Conservation (phyloP, 2,888 invertebrate genomes). For the Eristalis pertinax region DNA sequence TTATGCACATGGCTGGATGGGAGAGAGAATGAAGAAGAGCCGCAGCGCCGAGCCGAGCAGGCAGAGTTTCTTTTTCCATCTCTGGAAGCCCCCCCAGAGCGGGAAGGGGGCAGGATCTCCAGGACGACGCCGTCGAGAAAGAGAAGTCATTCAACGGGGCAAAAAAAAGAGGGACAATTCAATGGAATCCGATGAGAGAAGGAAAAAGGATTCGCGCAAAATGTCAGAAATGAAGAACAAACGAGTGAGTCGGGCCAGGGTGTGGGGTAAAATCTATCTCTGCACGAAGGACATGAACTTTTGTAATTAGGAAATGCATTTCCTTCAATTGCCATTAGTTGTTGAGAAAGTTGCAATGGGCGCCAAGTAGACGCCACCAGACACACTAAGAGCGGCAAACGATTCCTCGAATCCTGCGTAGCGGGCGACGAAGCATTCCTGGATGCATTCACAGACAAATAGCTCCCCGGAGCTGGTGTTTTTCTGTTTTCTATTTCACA, state of each 20-base stretch:
- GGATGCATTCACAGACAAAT: constrained; percentile 61
- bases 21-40: no score
- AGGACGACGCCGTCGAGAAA: neutral
- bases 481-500: neutral
- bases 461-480: neutral
- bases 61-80: neutral
- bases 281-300: constrained; percentile 71
- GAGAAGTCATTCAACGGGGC: constrained; percentile 5
- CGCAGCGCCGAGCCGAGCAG: neutral
- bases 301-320: constrained; percentile 73
- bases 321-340: constrained; percentile 72
- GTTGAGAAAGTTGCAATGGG: constrained; percentile 65
- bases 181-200: constrained; percentile 49
- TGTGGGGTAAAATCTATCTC: constrained; percentile 42
- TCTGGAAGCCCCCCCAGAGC: neutral
- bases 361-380: constrained; percentile 69
- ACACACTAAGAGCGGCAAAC: constrained; percentile 17
- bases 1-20: neutral
- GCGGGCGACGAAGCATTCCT: constrained; percentile 11
- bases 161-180: constrained; percentile 23
- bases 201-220: constrained; percentile 44
- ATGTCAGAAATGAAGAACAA: constrained; percentile 21
- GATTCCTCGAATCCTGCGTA: constrained; percentile 19
- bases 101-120: no score
- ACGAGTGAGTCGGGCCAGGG: neutral